phyloP scores from a whole-genome alignment of 2,888 invertebrate genomes.

The Morpho helenor region DNA sequence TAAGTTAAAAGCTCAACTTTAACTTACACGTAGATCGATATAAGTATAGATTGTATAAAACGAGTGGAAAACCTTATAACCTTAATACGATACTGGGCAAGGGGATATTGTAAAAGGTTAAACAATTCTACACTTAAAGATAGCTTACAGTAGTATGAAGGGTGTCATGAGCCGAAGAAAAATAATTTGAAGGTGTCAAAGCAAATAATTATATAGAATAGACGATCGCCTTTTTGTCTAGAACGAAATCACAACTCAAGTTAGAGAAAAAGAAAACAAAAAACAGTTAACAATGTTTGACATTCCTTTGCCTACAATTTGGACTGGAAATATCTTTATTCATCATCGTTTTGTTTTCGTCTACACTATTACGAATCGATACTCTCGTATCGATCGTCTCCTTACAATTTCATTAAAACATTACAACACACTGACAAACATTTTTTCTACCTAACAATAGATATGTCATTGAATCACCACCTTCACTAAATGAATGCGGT shows the following conservation, averaged over 20 bases:
- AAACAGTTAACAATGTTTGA: conserved; percentile 10
- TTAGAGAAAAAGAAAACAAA: conserved; percentile 3
- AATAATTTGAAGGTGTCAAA: conserved; percentile 15
- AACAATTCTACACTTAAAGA: conserved; percentile 74
- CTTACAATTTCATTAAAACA: conserved; percentile 28
- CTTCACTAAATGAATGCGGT: conserved; percentile 66
- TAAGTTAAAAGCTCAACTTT: conserved; percentile 75
- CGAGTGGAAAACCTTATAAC: conserved; percentile 77
- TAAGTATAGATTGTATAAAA: conserved; percentile 75
- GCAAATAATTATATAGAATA: conserved; percentile 13
- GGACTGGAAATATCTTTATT: conserved; percentile 17
- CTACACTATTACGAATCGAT: conserved; percentile 21
- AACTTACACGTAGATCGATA: conserved; percentile 73
- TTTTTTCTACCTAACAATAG: conserved; percentile 70
- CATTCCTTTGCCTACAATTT: conserved; percentile 9
- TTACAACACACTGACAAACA: conserved; percentile 55
- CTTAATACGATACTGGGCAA: conserved; percentile 68
- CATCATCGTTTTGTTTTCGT: conserved; percentile 23
- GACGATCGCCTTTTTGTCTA: conserved; percentile 7
- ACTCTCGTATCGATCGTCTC: conserved; percentile 23
- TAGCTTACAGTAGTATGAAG: conserved; percentile 69
- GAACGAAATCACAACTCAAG: conserved; percentile 8
- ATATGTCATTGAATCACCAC: conserved; percentile 77
- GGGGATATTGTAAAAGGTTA: conserved; percentile 70
- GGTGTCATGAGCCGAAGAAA: conserved; percentile 36